A percentile compares a stretch with the other conserved stretches of the same genome.
phyloP scores from a whole-genome alignment of 2,113 vertebrate genomes.

The Urocolius indicus region DNA sequence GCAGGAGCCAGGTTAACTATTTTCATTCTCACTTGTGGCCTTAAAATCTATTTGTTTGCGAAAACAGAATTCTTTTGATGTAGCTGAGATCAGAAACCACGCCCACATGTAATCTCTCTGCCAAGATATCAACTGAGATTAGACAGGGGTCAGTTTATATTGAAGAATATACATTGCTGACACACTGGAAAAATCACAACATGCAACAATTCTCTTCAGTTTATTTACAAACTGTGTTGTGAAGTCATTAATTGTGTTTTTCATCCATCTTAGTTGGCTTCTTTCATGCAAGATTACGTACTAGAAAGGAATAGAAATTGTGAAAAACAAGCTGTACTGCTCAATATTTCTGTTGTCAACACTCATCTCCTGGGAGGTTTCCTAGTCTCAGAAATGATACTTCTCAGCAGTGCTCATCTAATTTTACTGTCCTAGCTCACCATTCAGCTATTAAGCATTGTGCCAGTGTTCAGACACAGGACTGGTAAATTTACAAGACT shows the following conservation, averaged over 20 bases:
- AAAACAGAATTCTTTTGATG: background rate
- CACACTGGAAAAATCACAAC: background rate
- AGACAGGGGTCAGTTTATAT: background rate
- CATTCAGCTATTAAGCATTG: background rate
- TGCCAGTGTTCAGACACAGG: background rate
- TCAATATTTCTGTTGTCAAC: background rate
- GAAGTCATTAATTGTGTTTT: background rate
- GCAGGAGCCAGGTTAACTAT: background rate
- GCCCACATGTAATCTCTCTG: background rate
- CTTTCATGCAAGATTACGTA: background rate
- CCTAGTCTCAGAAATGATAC: background rate
- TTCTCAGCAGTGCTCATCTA: background rate
- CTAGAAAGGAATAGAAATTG: background rate
- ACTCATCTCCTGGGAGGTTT: background rate
- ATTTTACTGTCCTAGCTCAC: background rate
- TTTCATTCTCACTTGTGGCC: background rate
- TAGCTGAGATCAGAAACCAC: background rate
- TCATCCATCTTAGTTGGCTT: background rate
- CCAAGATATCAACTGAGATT: background rate
- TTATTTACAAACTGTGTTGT: background rate
- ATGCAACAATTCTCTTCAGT: background rate
- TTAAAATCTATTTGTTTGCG: background rate
- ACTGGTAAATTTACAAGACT: background rate
- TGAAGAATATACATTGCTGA: background rate
- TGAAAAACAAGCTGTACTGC: background rate